phyloP scores from a whole-genome alignment of 2,888 invertebrate genomes.

The Minunthozetes semirufus region DNA sequence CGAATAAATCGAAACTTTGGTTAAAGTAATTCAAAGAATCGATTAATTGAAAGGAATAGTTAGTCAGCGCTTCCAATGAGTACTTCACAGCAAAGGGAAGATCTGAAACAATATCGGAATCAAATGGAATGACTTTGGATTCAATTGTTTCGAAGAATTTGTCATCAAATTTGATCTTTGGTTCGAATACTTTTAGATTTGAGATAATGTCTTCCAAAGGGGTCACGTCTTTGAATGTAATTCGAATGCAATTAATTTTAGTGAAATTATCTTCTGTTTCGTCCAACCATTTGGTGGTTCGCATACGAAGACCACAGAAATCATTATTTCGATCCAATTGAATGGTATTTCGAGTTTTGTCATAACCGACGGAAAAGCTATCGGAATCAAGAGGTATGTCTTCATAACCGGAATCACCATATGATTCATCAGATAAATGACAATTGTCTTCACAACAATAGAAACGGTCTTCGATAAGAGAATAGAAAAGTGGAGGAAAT shows the following conservation, averaged over 20 bases:
- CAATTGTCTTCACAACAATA: not conserved
- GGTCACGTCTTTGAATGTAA: not conserved
- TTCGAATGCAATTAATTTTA: not conserved
- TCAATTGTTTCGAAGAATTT: not conserved
- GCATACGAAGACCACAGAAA: not conserved
- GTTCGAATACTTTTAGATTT: slow-evolving; percentile 17
- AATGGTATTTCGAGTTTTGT: not conserved
- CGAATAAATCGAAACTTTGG: not conserved
- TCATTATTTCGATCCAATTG: not conserved
- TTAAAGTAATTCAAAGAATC: not conserved
- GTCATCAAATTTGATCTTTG: not conserved
- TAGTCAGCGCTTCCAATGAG: not conserved
- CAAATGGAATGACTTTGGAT: not conserved
- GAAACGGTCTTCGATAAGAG: not conserved
- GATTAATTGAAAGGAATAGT: slow-evolving; percentile 13
- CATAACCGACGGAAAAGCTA: too few species aligned
- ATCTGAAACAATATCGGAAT: not conserved
- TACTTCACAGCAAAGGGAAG: not conserved
- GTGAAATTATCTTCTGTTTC: not conserved
- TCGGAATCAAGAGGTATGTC: too few species aligned
- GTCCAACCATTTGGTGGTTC: not conserved
- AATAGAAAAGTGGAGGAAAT: slow-evolving; percentile 7
- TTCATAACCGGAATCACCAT: not conserved
- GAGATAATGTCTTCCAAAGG: not conserved
- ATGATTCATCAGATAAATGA: not conserved